Evolutionary conservation across 1,140 invertebrate species (phyloP), one percentile per base, ranked within the genome.

Genomic region (Danaus melanippus): DNA sequence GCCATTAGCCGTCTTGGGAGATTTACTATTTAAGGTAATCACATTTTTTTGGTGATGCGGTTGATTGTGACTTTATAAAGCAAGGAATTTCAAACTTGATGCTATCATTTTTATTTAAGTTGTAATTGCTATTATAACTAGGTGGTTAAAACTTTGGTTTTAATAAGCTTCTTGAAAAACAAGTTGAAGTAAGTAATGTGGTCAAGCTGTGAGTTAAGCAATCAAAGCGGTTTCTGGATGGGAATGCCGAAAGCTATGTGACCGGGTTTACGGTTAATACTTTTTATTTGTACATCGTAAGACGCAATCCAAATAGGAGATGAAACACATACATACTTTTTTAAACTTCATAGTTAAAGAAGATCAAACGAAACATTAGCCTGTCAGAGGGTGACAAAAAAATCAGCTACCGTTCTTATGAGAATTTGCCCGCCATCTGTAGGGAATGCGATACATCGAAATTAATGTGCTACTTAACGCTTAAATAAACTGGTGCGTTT

Each of bases 401-500:
- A 63, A 44, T 56, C 58, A 21, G 67, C 75, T 74, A 73, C 71
- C 60, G 71, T 74, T 62, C 60, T 63, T 76, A 67, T 69, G 67
- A 77, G 70, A 78, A 80, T 79, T 81, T 76, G 79, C 77, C 56
- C 58, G 61, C 77, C 81, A 86, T 79, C 69, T 86, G 81, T 56
- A 62, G 58, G 74, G 68, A 76, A 83, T 54, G 62, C 57, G 76
- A 84, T 77, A 71, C 59, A 59, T 64, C 52, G 64, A 75, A 80
- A 79, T 75, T 74, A 80, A 81, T 78, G 71, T 66, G 69, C 76
- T 75, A 73, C 75, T 84, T 81, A 79, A 83, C 77, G 81, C 74
- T 82, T 66, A 79, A 84, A 79, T 79, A 80, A 79, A 69, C 78
- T 68, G 58, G 57, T 58, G 66, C 68, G 62, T 58, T 64, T 64